phyloP scores from a whole-genome alignment of 2,797 vertebrate genomes.

The Staurois parvus region DNA sequence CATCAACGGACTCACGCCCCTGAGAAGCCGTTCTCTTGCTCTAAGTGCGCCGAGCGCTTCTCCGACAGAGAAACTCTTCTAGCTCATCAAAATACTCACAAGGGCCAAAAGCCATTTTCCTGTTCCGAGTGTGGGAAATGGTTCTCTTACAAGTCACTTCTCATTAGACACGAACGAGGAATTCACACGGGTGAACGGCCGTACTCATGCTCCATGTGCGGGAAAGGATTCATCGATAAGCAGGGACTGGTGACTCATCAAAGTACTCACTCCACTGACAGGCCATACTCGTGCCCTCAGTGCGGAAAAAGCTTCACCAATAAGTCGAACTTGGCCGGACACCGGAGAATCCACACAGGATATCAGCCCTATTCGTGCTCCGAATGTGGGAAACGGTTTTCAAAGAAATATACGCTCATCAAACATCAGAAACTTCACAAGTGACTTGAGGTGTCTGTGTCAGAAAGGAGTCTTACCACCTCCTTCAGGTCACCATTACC shows the following conservation, averaged over 20 bases:
- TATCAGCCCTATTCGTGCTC: not conserved
- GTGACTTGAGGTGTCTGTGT: too few relatives aligned
- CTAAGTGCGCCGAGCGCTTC: not conserved
- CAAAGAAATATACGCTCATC: not conserved
- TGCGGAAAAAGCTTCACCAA: slow-evolving; percentile 53
- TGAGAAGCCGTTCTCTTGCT: not conserved
- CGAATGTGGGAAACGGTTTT: not conserved
- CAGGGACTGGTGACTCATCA: not conserved
- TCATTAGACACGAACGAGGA: not conserved
- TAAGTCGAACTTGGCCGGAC: slow-evolving; percentile 25
- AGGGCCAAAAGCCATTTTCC: not conserved
- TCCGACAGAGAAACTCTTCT: not conserved
- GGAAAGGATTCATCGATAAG: too few relatives aligned
- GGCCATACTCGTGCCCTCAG: slow-evolving; percentile 46
- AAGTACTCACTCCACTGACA: slow-evolving; percentile 50
- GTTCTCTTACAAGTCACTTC: not conserved
- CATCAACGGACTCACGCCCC: not conserved
- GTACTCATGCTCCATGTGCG: too few relatives aligned
- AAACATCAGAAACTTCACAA: slow-evolving; percentile 48
- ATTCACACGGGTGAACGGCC: not conserved
- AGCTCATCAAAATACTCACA: not conserved
- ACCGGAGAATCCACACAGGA: not conserved
- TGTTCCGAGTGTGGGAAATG: not conserved
- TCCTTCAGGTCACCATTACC: too few relatives aligned
- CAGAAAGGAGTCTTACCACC: too few relatives aligned